A percentile compares a stretch with the other conserved stretches of the same genome.
Evolutionary conservation across 2,113 vertebrate genomes (phyloP).

Genomic region (Tautogolabrus adspersus): DNA sequence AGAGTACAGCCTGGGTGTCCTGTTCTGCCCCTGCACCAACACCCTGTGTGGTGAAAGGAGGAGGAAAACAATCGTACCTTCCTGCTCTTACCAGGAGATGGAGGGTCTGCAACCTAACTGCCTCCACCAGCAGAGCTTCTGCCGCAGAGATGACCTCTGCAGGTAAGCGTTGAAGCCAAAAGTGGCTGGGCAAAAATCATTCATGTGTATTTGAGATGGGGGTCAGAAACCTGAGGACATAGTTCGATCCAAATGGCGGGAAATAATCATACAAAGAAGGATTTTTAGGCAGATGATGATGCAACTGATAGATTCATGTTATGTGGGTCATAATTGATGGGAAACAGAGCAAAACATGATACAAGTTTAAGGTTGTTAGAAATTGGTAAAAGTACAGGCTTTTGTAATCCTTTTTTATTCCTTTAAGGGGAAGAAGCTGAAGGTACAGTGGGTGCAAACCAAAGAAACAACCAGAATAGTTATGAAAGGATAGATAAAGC

Average conservation of each 20-base stretch:
- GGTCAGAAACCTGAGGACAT: too few relatives aligned
- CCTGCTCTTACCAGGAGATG: conserved; percentile 89
- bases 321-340: too few relatives aligned
- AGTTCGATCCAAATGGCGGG: too few relatives aligned
- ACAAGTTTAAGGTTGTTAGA: too few relatives aligned
- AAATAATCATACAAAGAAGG: neutral
- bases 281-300: too few relatives aligned
- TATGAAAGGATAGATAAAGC: neutral
- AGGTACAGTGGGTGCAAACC: neutral
- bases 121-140: conserved; percentile 87
- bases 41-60: conserved; percentile 91
- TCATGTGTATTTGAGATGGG: neutral
- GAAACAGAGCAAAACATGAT: too few relatives aligned
- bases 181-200: neutral
- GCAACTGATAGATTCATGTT: too few relatives aligned
- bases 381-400: too few relatives aligned
- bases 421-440: too few relatives aligned
- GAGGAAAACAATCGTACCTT: conserved; percentile 94
- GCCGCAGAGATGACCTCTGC: conserved; percentile 90
- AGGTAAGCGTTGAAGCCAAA: conserved; percentile 81
- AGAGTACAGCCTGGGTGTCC: conserved; percentile 89
- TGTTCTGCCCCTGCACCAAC: conserved; percentile 93
- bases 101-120: conserved; percentile 87
- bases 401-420: too few relatives aligned
- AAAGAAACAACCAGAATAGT: neutral